A percentile compares a stretch with the other conserved stretches of the same genome.
These are phyloP conservation scores for Lichenostomus cassidix DNA, from an alignment of 2,113 vertebrate species.

Conservation along the genomic window DNA sequence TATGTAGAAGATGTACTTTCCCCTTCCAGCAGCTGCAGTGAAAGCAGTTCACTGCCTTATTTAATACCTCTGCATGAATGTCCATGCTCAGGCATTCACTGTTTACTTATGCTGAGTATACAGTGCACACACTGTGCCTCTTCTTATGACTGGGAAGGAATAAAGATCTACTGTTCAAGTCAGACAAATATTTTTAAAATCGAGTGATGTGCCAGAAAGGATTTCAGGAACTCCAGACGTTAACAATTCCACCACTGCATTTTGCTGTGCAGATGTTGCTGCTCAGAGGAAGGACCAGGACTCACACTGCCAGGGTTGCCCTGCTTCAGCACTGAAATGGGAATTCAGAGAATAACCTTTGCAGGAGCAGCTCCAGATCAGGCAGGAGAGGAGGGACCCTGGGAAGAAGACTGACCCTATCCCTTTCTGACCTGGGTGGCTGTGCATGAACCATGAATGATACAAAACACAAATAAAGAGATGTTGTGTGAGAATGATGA, in stretches of 20 bases:
- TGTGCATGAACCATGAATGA: background rate
- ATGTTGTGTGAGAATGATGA: background rate
- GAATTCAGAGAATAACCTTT: background rate
- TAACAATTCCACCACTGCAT: background rate
- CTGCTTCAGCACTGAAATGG: background rate
- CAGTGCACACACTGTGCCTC: slow-evolving; percentile 24
- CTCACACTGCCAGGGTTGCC: background rate
- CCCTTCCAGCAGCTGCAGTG: background rate
- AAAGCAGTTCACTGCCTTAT: background rate
- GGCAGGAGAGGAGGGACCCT: background rate
- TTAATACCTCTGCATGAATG: background rate
- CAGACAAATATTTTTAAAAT: slow-evolving; percentile 40
- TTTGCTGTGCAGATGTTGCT: background rate
- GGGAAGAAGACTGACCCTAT: background rate
- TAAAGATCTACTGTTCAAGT: slow-evolving; percentile 48
- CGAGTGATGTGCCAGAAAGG: background rate
- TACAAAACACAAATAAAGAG: background rate
- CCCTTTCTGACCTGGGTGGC: background rate
- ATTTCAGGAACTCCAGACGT: background rate
- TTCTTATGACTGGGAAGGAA: slow-evolving; percentile 42
- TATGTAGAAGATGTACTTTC: background rate
- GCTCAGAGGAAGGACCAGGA: background rate
- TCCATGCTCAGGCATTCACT: background rate
- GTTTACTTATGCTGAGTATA: slow-evolving; percentile 31
- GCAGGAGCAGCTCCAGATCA: background rate